A percentile compares a stretch with the other conserved stretches of the same genome.
Conservation (phyloP, 2,113 vertebrate species). For the Cyanoliseus patagonus region DNA sequence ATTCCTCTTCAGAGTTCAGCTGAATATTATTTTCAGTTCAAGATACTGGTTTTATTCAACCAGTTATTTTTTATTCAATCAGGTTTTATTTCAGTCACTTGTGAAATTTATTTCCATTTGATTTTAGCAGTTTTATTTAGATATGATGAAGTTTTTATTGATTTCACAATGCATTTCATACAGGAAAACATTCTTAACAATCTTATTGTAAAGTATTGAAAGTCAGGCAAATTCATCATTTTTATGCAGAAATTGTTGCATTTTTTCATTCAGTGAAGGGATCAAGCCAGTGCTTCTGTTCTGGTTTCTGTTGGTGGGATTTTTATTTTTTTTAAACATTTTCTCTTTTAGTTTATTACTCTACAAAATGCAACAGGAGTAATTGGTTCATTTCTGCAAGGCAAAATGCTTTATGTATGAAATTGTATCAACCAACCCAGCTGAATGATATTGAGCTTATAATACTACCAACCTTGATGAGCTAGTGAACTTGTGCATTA, state of each 20-base stretch:
- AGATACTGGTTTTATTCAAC: neutral
- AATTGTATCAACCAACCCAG: neutral
- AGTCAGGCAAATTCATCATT: neutral
- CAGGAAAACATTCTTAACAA: neutral
- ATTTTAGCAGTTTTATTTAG: neutral
- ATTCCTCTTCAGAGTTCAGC: neutral
- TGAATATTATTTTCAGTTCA: neutral
- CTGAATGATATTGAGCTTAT: neutral
- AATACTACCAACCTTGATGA: neutral
- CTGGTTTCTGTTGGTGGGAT: neutral
- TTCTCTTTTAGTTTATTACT: neutral
- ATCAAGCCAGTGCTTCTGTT: neutral
- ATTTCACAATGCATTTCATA: neutral
- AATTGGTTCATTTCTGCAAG: neutral
- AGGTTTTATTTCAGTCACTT: neutral
- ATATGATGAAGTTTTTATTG: neutral
- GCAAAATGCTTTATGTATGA: neutral
- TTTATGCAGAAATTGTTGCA: neutral
- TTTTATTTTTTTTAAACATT: neutral
- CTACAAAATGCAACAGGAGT: neutral
- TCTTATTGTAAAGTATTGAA: neutral
- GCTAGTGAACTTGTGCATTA: neutral
- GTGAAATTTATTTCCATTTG: neutral
- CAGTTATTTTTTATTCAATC: neutral
- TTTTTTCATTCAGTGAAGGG: neutral